Base-by-base conservation (phyloP, 1,140 invertebrate species). In the Magallana ariakensis region DNA sequence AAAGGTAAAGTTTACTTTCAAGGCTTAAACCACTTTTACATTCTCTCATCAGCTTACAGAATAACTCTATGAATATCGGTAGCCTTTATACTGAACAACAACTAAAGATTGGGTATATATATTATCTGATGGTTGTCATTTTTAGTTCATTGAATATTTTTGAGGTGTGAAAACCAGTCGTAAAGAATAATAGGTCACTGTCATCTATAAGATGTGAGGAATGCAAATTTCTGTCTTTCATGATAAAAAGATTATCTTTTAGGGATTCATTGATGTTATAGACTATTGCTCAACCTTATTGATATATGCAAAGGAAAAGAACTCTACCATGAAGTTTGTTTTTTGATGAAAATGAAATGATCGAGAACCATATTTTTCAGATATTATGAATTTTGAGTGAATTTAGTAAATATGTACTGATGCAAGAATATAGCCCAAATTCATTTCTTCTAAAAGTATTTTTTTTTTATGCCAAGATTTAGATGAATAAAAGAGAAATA, bases 91-190 rank as follows among this genome's bases (percentile, higher is more conserved):
- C 33, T 9, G 22, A 75, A 26, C 66, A 19, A 75, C 66, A 75
- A 75, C 26, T 13, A 75, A 19, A 75, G 13, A 22, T 13, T 75
- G 22, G 66, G 66, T 75, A 75, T 75, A 75, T 75, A 75, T 75
- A 26, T 26, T 13, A 19, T 26, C 66, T 46, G 66, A 75, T 19
- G 7, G 66, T 33, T 75, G 66, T 75, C 66, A 75, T 26, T 75
- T 26, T 75, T 75, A 75, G 66, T 75, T 75, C 66, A 75, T 75
- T 75, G 66, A 75, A 75, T 75, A 75, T 75, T 26, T 26, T 75
- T 75, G 66, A 75, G 22, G 66, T 75, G 66, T 75, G 66, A 75
- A 75, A 75, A 75, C 66, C 22, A 75, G 66, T 75, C 22, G 11
- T 26, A 75, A 9, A 33, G 66, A 13, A 75, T 75, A 75, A 75